Base-by-base conservation (phyloP, 2,113 vertebrate species). In the Harpagus bidentatus region DNA sequence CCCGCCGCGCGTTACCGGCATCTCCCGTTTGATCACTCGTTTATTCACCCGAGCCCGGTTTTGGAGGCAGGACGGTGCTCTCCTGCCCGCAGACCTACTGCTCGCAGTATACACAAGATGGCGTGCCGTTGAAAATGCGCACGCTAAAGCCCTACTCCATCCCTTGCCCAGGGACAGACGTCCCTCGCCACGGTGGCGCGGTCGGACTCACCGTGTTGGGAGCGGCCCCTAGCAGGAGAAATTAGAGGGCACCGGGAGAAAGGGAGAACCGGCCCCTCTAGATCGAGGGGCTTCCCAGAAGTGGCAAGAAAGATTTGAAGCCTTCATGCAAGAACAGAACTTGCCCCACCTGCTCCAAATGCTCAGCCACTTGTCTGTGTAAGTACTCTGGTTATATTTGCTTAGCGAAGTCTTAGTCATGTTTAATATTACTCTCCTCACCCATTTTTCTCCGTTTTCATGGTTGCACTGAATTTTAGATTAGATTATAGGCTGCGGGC, bases 21-120 rank as follows among this genome's bases (percentile, higher is more conserved):
- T 7, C 63, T 45, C 63, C 77, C 3, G 0, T 14, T 5, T 3
- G 4, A 5, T 6, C 22, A 2, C n/a, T 36, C 42, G 0, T 1
- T 43, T 8, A 5, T 6, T 50, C 25, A 50, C 50, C 22, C 53
- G 16, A n/a, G 55, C 16, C 59, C 6, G 38, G 34, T 3, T 17
- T 3, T 3, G 63, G 16, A 10, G 85, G 55, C 73, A 29, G 82
- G 73, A 56, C 73, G 0, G 36, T 0, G 67, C 77, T 4, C 15
- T 17, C 47, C 74, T 21, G 3, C 47, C 85, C 47, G n/a, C 15
- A 14, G 71, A 26, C 22, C 93, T 0, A 2, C 85, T 84, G 91
- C 56, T 58, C 4, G 47, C 82, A 0, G 21, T 0, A 29, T 0
- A 3, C 91, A 28, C 67, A 86, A 62, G 92, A 77, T 81, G 86